Evolutionary conservation across 2,888 invertebrate genomes (phyloP).

Genomic region (Phortica magna): DNA sequence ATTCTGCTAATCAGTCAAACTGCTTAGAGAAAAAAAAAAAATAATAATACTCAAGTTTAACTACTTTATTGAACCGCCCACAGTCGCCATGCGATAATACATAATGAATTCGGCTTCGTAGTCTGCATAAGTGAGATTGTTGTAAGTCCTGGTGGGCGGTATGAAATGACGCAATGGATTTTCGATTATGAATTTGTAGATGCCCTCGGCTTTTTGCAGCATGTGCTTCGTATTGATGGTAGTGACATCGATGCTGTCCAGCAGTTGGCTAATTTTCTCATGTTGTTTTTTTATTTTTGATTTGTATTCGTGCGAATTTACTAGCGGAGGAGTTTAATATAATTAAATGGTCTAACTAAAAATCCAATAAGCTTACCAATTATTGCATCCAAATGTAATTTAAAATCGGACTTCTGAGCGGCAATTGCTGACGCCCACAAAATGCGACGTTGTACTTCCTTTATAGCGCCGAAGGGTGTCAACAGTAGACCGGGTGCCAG

Average conservation of each 20-base stretch:
- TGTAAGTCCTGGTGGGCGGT: conserved; percentile 65
- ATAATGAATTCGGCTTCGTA: conserved; percentile 75
- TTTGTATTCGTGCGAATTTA: conserved; percentile 67
- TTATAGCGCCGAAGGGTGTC: conserved; percentile 72
- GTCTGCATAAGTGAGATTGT: conserved; percentile 72
- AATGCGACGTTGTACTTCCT: conserved; percentile 75
- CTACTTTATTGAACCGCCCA: conserved; percentile 63
- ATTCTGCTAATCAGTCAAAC: neutral
- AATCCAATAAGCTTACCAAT: conserved; percentile 65
- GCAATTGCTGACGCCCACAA: conserved; percentile 75
- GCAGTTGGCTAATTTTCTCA: conserved; percentile 70
- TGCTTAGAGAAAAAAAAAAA: neutral
- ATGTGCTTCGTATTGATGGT: conserved; percentile 64
- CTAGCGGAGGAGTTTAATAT: conserved; percentile 49
- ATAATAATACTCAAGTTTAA: neutral
- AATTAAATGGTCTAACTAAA: neutral
- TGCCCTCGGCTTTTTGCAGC: conserved; percentile 64
- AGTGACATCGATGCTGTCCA: conserved; percentile 72
- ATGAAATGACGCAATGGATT: conserved; percentile 75
- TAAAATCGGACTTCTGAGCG: conserved; percentile 68
- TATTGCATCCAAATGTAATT: conserved; percentile 73
- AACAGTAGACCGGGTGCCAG: conserved; percentile 74
- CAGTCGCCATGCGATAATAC: conserved; percentile 78
- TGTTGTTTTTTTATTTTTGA: conserved; percentile 65
- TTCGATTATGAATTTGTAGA: conserved; percentile 69